A percentile compares a stretch with the other conserved stretches of the same genome.
These are phyloP conservation scores for Pemphredon lugubris DNA, from an alignment of 2,888 invertebrate species.

Conservation along the genomic window DNA sequence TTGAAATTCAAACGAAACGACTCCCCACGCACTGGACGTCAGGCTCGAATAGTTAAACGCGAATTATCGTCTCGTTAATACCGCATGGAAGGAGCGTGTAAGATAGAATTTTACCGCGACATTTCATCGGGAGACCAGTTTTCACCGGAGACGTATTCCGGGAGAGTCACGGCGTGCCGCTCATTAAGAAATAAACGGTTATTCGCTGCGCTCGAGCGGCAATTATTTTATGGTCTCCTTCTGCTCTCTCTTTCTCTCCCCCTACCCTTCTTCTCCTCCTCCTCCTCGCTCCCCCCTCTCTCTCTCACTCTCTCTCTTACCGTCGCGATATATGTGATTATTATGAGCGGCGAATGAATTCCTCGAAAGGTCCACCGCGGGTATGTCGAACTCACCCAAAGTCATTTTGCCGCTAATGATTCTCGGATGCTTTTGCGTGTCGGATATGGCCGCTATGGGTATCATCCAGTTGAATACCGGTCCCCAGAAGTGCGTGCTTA, in stretches of 20 bases:
- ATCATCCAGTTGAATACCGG: slow-evolving; percentile 99
- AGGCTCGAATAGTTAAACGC: neutral
- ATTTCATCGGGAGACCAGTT: slow-evolving; percentile 30
- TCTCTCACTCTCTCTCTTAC: slow-evolving; percentile 11
- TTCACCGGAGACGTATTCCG: slow-evolving; percentile 19
- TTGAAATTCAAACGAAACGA: too few relatives aligned
- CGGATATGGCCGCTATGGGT: slow-evolving; percentile 96
- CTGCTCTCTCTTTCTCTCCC: slow-evolving; percentile 1
- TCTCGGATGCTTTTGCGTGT: slow-evolving; percentile 93
- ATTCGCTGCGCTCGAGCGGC: slow-evolving; percentile 50
- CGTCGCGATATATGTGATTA: slow-evolving; percentile 53
- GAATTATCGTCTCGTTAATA: neutral
- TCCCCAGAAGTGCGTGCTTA: slow-evolving; percentile 98
- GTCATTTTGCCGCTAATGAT: slow-evolving; percentile 98
- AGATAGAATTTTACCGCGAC: slow-evolving; percentile 10
- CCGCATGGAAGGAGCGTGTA: neutral
- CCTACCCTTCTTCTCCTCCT: neutral
- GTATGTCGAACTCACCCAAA: slow-evolving; percentile 84
- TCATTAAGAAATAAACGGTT: slow-evolving; percentile 62
- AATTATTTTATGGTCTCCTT: slow-evolving; percentile 59
- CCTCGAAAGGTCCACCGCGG: slow-evolving; percentile 53
- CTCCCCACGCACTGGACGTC: too few relatives aligned
- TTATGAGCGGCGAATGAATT: slow-evolving; percentile 60
- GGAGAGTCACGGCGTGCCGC: slow-evolving; percentile 26
- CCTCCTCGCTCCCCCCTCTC: neutral